Evolutionary conservation across 2,797 vertebrate species (phyloP), one percentile per base, ranked within the genome.

Genomic region (Propithecus perrieri): DNA sequence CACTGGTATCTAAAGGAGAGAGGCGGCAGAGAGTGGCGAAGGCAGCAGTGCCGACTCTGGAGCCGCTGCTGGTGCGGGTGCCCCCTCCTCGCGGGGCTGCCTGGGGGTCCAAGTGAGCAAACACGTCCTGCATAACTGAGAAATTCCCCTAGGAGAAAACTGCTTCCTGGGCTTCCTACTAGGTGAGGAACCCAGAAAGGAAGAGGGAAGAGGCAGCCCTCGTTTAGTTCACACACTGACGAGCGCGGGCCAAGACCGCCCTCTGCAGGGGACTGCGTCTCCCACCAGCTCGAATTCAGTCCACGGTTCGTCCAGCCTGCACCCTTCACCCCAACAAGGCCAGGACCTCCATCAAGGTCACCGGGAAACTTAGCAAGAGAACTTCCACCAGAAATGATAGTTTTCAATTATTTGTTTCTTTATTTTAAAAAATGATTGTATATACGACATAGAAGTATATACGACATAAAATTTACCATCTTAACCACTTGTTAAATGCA

Each of bases 221-320:
- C 8, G 53, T 22, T 9, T 24, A 55, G 53, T 0, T 28, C 14
- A 0, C 0, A 8, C 28, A 2, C 26, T 3, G 3, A 9, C 0
- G 3, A 38, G 26, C 57, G 15, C 0, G 76, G 90, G 67, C 81
- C 2, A 69, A 18, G 84, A 28, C 4, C 76, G 97, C 98, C 98
- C 87, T 18, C 98, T 98, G 85, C 28, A 59, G 96, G 87, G 46
- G 0, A 9, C 3, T 0, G 12, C 7, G 26, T 43, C 55, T 89
- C 71, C 15, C 24, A 35, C 26, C 2, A 24, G 20, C 22, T 30
- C 28, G 0, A 5, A 4, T 1, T 38, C 61, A 4, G 2, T 33
- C 50, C 71, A 11, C 0, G n/a, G 20, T 63, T 38, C 18, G 30
- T 12, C 3, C 41, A 24, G 46, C 15, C 15, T 0, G 9, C 30